phyloP scores from a whole-genome alignment of 2,797 vertebrate genomes.

The Pitangus sulphuratus region DNA sequence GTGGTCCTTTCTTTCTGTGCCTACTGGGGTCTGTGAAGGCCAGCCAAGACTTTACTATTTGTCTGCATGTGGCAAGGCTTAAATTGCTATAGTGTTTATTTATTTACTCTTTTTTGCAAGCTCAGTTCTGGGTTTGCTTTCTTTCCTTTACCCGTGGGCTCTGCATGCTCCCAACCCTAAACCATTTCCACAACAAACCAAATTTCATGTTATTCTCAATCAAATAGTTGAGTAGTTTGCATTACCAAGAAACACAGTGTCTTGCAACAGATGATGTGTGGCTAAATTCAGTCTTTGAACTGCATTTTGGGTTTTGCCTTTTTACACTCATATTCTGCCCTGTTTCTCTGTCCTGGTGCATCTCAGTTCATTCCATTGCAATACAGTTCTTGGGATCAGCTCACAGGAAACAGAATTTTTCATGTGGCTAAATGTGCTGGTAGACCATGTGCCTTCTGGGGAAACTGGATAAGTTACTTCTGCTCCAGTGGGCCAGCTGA shows the following conservation, averaged over 20 bases:
- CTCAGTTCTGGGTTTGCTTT: neutral
- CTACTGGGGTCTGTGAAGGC: neutral
- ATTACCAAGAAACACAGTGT: neutral
- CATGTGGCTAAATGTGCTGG: neutral
- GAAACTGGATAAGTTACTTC: neutral
- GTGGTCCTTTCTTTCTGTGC: neutral
- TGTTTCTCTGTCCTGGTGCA: neutral
- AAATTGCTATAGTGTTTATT: neutral
- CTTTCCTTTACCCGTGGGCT: neutral
- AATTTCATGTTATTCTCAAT: neutral
- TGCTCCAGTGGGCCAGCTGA: neutral
- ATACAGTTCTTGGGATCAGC: neutral
- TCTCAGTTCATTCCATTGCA: neutral
- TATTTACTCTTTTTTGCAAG: neutral
- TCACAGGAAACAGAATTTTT: neutral
- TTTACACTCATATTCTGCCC: neutral
- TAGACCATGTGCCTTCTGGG: neutral
- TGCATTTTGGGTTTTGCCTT: neutral
- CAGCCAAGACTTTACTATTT: neutral
- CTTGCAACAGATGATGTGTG: neutral
- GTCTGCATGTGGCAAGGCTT: neutral
- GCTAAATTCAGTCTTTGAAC: neutral
- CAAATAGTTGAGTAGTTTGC: neutral
- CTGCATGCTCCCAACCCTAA: neutral
- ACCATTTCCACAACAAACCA: neutral